These are phyloP conservation scores for Cheilosia impressa DNA, from an alignment of 2,888 invertebrate genomes.

Conservation along the genomic window DNA sequence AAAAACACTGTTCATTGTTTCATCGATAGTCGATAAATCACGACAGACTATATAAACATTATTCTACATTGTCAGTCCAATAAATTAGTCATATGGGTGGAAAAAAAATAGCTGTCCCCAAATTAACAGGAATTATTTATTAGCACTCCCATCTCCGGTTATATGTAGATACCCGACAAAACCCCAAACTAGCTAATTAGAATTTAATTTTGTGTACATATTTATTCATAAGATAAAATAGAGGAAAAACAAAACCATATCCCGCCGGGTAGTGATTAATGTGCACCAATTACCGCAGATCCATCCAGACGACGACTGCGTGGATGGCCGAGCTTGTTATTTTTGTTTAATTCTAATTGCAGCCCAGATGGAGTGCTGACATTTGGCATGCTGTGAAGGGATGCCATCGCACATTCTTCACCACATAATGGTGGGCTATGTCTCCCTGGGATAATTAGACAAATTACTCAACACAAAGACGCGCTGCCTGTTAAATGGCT, in stretches of 20 bases:
- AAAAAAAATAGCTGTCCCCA: neutral
- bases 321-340: neutral
- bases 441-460: conserved; percentile 28
- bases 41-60: conserved; percentile 32
- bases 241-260: conserved; percentile 11
- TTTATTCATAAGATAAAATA: conserved; percentile 33
- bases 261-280: conserved; percentile 63
- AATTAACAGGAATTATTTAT: conserved; percentile 44
- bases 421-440: neutral
- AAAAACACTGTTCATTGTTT: too few relatives aligned
- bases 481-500: conserved; percentile 3
- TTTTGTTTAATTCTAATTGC: conserved; percentile 47
- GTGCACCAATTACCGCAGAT: conserved; percentile 67
- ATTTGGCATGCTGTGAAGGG: conserved; percentile 52
- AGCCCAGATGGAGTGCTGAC: conserved; percentile 14
- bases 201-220: conserved; percentile 49
- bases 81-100: conserved; percentile 58
- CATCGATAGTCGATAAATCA: conserved; percentile 52
- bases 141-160: conserved; percentile 23
- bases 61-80: conserved; percentile 61
- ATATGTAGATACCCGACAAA: conserved; percentile 13
- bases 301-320: conserved; percentile 27
- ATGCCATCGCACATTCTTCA: conserved; percentile 34
- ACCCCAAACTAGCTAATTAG: conserved; percentile 62
- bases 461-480: conserved; percentile 55